phyloP scores from a whole-genome alignment of 2,113 vertebrate species.

The Oncorhynchus gorbuscha region DNA sequence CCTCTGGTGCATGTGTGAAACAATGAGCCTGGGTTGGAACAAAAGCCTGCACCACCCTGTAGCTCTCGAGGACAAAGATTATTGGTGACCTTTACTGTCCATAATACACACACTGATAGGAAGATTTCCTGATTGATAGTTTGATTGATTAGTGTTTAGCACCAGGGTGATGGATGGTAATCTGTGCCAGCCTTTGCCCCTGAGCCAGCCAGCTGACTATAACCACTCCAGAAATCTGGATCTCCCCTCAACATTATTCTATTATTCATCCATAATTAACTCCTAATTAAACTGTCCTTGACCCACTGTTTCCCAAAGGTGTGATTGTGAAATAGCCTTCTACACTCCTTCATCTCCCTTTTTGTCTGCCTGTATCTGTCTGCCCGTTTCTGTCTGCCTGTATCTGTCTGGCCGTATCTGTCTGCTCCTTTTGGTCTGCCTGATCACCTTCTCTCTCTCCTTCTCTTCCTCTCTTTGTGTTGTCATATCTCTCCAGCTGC shows the following conservation, averaged over 20 bases:
- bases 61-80: not conserved
- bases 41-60: not conserved
- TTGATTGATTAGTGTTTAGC: not conserved
- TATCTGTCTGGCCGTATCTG: no score
- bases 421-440: not conserved
- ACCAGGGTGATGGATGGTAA: not conserved
- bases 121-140: slow-evolving; percentile 1
- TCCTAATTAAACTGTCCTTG: not conserved
- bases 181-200: not conserved
- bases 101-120: not conserved
- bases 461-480: not conserved
- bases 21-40: not conserved
- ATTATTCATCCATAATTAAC: not conserved
- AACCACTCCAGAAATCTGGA: not conserved
- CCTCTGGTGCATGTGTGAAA: no score
- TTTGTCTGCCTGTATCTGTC: not conserved
- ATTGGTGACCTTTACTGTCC: not conserved
- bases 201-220: slow-evolving; percentile 1
- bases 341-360: not conserved
- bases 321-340: not conserved
- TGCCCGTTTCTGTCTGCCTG: no score
- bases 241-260: not conserved
- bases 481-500: not conserved
- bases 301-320: not conserved
- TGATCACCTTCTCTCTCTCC: not conserved